These are phyloP conservation scores for Anolis sagrei DNA, from an alignment of 2,113 vertebrate species.

Conservation along the genomic window DNA sequence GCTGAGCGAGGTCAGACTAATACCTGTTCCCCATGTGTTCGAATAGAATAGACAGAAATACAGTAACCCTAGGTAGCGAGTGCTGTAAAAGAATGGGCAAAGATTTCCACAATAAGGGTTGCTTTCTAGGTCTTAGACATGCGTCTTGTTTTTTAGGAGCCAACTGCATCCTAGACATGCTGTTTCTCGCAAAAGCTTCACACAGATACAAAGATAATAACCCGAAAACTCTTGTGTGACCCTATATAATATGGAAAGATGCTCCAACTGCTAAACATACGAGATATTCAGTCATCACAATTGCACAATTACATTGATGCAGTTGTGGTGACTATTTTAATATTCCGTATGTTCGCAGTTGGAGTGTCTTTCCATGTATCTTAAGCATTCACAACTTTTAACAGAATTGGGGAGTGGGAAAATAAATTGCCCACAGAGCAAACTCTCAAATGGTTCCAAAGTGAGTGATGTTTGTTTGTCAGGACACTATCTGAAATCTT, in stretches of 20 bases:
- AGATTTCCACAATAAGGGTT: neutral
- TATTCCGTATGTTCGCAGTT: neutral
- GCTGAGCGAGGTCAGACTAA: neutral
- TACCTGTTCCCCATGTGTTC: neutral
- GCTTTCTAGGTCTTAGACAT: neutral
- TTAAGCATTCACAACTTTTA: neutral
- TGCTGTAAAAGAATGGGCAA: neutral
- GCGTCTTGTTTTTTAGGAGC: neutral
- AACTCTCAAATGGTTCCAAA: neutral
- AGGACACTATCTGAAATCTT: neutral
- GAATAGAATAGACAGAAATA: neutral
- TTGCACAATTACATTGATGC: neutral
- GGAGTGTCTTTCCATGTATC: neutral
- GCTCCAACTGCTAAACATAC: no score
- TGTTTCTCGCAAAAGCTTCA: neutral
- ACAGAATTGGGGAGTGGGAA: neutral
- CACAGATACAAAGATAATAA: neutral
- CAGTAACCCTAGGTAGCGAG: neutral
- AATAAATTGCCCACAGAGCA: neutral
- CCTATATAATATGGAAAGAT: no score
- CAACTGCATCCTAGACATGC: accelerated
- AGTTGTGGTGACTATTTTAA: neutral
- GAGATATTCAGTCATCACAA: no score
- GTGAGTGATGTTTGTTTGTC: no score
- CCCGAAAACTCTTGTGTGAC: neutral